Conservation (phyloP, 2,113 vertebrate species). For the Nothoprocta perdicaria region DNA sequence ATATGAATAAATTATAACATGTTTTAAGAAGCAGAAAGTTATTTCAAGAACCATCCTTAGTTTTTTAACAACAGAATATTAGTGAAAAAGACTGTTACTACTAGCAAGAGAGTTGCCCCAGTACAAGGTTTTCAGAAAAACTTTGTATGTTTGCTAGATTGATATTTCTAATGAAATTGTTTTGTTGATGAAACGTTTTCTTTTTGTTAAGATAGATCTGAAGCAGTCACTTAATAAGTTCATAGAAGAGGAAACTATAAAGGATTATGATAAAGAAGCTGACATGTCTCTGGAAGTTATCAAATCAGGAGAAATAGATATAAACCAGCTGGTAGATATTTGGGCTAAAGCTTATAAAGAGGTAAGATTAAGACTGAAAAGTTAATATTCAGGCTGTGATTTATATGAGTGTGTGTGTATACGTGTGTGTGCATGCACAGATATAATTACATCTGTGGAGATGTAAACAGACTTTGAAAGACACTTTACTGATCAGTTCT, state of each 20-base stretch:
- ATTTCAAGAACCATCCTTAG: background rate
- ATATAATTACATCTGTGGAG: background rate
- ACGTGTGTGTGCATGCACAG: background rate
- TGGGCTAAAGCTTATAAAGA: conserved; percentile 92
- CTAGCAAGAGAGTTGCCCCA: background rate
- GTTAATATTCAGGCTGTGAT: background rate
- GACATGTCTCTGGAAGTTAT: conserved; percentile 88
- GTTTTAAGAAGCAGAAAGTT: background rate
- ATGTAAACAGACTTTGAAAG: background rate
- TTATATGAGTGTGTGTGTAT: background rate
- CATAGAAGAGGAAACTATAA: conserved; percentile 85
- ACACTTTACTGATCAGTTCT: background rate
- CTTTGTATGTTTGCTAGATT: background rate
- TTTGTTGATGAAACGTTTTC: background rate
- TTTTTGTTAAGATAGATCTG: conserved; percentile 80
- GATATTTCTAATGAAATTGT: background rate
- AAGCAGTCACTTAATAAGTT: conserved; percentile 85
- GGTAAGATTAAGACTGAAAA: conserved; percentile 74
- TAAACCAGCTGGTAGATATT: conserved; percentile 83
- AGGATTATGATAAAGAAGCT: conserved; percentile 87
- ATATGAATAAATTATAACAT: background rate
- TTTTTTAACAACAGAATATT: background rate
- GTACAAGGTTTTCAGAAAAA: background rate
- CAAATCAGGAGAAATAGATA: conserved; percentile 81
- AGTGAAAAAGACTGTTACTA: background rate